Evolutionary conservation across 2,888 invertebrate genomes (phyloP).

Genomic region (Eupithecia inturbata): DNA sequence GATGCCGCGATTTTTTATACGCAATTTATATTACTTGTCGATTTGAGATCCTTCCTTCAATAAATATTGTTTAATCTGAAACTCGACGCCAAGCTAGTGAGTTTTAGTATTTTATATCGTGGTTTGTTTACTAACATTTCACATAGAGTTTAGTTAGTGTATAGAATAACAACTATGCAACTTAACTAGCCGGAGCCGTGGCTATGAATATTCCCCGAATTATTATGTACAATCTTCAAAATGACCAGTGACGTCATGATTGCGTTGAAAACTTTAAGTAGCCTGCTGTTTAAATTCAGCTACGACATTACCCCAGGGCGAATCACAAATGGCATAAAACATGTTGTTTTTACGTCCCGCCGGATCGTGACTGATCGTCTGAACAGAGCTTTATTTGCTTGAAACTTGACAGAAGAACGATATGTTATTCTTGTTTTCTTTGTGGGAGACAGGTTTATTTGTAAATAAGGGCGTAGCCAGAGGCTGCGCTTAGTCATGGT

Average conservation of each 20-base stretch:
- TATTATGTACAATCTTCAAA: not conserved
- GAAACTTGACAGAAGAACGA: conserved; percentile 23
- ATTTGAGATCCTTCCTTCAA: too few relatives aligned
- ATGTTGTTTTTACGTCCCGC: conserved; percentile 40
- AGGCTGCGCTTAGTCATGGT: not conserved
- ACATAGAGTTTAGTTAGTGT: too few relatives aligned
- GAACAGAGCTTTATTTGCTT: conserved; percentile 33
- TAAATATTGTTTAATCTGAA: too few relatives aligned
- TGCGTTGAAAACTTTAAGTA: not conserved
- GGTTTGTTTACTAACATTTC: too few relatives aligned
- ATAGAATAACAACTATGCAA: too few relatives aligned
- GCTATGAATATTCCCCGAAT: too few relatives aligned
- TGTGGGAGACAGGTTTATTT: conserved; percentile 15
- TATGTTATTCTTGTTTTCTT: conserved; percentile 17
- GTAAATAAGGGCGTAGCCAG: conserved; percentile 1
- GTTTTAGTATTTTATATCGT: too few relatives aligned
- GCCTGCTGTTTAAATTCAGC: conserved; percentile 21
- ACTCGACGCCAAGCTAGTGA: too few relatives aligned
- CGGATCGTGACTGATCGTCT: conserved; percentile 38
- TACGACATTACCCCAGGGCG: conserved; percentile 30
- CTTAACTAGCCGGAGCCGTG: too few relatives aligned
- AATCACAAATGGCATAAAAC: conserved; percentile 42
- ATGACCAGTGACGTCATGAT: not conserved
- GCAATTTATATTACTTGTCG: too few relatives aligned
- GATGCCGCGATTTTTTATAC: too few relatives aligned